Evolutionary conservation across 2,797 vertebrate species (phyloP).

Genomic region (Rhynchonycteris naso): DNA sequence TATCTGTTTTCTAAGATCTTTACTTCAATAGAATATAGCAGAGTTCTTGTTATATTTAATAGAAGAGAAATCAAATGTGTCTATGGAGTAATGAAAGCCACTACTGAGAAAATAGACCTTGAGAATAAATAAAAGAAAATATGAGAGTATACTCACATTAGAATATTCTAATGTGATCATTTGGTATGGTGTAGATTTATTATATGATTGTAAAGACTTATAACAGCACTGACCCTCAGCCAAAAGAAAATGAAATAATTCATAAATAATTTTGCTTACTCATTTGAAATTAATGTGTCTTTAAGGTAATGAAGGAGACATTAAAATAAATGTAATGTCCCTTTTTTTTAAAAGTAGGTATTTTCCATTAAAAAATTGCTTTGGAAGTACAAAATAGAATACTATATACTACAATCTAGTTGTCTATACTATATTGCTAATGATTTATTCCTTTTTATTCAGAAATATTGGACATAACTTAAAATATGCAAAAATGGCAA

Average conservation of each 20-base stretch:
- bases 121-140: constrained; percentile 1
- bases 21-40: neutral
- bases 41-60: neutral
- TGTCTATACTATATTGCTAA: neutral
- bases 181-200: constrained; percentile 3
- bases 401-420: neutral
- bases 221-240: neutral
- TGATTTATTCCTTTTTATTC: neutral
- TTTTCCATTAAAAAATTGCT: neutral
- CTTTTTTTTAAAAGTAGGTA: neutral
- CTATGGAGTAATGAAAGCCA: neutral
- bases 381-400: neutral
- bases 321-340: neutral
- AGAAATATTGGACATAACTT: neutral
- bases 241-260: neutral
- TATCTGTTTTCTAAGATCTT: neutral
- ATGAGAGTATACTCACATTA: neutral
- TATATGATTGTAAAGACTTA: neutral
- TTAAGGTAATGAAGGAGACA: constrained; percentile 21
- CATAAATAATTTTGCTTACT: neutral
- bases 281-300: neutral
- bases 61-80: neutral
- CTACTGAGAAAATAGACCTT: constrained; percentile 30
- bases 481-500: neutral
- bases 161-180: neutral